These are phyloP conservation scores for Anas bernieri DNA, from an alignment of 2,797 vertebrate genomes.

Conservation along the genomic window DNA sequence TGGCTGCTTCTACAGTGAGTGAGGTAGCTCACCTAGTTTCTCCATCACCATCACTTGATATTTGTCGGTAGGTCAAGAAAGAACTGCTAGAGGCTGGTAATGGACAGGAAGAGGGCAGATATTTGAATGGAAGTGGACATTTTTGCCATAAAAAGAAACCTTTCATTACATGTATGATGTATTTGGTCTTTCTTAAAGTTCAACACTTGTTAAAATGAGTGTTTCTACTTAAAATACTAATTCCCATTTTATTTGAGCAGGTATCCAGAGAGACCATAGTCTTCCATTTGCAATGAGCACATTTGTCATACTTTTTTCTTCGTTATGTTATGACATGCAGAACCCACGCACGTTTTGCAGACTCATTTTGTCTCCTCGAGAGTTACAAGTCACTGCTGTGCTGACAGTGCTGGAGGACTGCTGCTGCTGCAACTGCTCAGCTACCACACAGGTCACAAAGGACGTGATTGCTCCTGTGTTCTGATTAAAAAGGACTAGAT, in stretches of 20 bases:
- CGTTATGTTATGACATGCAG: conserved; percentile 48
- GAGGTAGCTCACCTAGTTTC: not conserved
- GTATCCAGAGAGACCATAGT: not conserved
- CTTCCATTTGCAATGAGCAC: not conserved
- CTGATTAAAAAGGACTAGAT: not conserved
- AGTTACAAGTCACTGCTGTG: conserved; percentile 4
- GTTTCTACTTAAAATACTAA: conserved; percentile 27
- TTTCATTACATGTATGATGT: not conserved
- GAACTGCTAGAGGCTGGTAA: not conserved
- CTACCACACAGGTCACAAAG: not conserved
- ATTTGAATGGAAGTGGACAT: not conserved
- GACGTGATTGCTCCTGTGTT: not conserved
- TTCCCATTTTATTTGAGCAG: conserved; percentile 10
- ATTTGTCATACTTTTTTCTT: conserved; percentile 39
- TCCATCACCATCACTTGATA: not conserved
- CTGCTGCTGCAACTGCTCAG: too few species aligned
- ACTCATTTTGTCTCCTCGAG: conserved; percentile 42
- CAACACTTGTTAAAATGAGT: not conserved
- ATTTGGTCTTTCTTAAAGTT: not conserved
- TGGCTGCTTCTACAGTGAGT: not conserved
- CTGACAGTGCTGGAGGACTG: not conserved
- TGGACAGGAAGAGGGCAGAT: not conserved
- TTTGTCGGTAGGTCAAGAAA: not conserved
- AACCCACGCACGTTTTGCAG: conserved; percentile 40
- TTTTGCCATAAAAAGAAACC: not conserved